phyloP scores from a whole-genome alignment of 2,113 vertebrate species.

The Puffinus mauretanicus region DNA sequence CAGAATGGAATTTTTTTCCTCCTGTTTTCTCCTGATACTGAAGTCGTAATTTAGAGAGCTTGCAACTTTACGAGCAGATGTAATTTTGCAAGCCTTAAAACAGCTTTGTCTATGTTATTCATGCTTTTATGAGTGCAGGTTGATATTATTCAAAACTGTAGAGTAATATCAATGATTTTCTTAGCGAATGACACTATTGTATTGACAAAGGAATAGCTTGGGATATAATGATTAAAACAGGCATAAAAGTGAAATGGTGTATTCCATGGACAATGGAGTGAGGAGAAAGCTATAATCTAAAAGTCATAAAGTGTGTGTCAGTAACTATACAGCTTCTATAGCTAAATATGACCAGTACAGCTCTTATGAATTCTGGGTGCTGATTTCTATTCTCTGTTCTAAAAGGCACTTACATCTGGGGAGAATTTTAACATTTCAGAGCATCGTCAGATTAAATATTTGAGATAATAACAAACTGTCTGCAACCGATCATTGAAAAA shows the following conservation, averaged over 20 bases:
- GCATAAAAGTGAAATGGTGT: not conserved
- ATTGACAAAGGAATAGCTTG: not conserved
- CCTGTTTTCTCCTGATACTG: not conserved
- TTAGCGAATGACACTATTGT: not conserved
- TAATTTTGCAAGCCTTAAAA: not conserved
- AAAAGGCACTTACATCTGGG: not conserved
- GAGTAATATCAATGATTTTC: not conserved
- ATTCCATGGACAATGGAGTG: not conserved
- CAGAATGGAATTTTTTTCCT: not conserved
- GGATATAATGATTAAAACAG: not conserved
- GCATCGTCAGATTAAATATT: conserved; percentile 25
- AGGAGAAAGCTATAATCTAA: not conserved
- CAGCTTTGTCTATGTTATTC: not conserved
- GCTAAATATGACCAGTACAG: not conserved
- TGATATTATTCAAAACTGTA: not conserved
- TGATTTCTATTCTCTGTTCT: not conserved
- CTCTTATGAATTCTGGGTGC: not conserved
- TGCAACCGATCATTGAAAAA: not conserved
- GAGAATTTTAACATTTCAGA: not conserved
- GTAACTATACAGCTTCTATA: not conserved
- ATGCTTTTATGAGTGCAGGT: not conserved
- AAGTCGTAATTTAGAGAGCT: not conserved
- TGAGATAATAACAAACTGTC: conserved; percentile 15
- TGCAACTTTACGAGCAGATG: not conserved
- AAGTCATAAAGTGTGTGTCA: not conserved